These are phyloP conservation scores for Elaphurus davidianus DNA, from an alignment of 2,113 vertebrate genomes.

Conservation along the genomic window DNA sequence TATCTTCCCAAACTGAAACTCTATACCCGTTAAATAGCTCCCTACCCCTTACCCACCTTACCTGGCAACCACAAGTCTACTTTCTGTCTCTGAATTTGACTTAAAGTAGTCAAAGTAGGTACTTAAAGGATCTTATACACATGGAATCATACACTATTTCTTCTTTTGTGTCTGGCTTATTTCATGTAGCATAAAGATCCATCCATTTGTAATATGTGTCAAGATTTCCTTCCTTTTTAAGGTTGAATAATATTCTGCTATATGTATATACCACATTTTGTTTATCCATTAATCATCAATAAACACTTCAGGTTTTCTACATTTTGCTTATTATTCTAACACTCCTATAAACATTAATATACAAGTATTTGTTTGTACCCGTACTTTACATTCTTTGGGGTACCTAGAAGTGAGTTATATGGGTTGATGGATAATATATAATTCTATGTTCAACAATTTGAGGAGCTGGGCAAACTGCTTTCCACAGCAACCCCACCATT, in stretches of 20 bases:
- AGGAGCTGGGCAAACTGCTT: background rate
- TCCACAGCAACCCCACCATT: background rate
- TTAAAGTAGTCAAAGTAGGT: background rate
- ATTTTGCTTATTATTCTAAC: background rate
- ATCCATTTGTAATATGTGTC: background rate
- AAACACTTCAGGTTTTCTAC: background rate
- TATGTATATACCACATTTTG: background rate
- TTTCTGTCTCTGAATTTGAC: background rate
- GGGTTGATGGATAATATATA: background rate
- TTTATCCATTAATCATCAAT: background rate
- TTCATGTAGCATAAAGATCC: background rate
- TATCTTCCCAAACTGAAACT: background rate
- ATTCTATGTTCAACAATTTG: background rate
- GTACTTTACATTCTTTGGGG: background rate
- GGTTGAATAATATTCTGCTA: background rate
- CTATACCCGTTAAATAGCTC: background rate
- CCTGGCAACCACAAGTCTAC: background rate
- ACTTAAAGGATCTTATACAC: background rate
- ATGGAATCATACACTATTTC: background rate
- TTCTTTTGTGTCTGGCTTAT: background rate
- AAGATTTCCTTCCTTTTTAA: background rate
- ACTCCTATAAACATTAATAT: background rate
- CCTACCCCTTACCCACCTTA: accelerated
- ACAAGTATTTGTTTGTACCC: background rate
- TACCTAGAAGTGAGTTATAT: background rate